phyloP scores from a whole-genome alignment of 1,140 invertebrate genomes.

The Pseudomyrmex concolor region DNA sequence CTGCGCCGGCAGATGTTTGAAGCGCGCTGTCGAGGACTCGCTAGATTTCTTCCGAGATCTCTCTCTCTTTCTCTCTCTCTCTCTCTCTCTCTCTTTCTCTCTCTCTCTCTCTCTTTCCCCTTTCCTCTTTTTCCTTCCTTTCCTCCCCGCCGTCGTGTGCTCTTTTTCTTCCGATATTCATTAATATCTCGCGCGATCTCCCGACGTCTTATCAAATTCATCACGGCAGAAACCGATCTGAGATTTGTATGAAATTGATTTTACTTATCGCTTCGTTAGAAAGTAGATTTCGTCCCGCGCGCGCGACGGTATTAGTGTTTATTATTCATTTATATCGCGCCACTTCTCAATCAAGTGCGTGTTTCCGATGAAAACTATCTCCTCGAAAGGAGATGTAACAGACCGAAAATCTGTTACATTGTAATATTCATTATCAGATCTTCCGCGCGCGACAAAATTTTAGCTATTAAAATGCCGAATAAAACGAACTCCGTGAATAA shows the following conservation, averaged over 20 bases:
- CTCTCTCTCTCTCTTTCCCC: neutral
- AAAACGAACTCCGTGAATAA: neutral
- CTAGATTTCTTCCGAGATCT: constrained; percentile 65
- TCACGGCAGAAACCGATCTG: constrained; percentile 1
- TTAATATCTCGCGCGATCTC: constrained; percentile 38
- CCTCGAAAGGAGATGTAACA: neutral
- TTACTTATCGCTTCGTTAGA: constrained; percentile 9
- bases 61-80: constrained; percentile 32
- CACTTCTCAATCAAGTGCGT: neutral
- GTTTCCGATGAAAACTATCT: constrained; percentile 21
- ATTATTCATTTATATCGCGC: neutral
- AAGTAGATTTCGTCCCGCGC: constrained; percentile 1
- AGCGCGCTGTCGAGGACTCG: constrained; percentile 76
- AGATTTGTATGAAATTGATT: constrained; percentile 34
- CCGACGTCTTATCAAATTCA: constrained; percentile 30
- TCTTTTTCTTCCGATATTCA: constrained; percentile 30
- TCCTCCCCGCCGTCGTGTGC: neutral
- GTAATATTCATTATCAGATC: neutral
- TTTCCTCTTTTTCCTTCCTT: constrained; percentile 16
- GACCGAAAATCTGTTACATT: constrained; percentile 5
- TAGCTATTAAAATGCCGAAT: neutral
- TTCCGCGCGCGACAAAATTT: neutral
- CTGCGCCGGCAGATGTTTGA: constrained; percentile 78
- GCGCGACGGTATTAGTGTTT: neutral
- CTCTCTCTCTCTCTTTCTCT: too few species aligned